Percentiles rank a stretch among this genome's conserved stretches.
Evolutionary conservation across 2,888 invertebrate species (phyloP).

Genomic region (Hydrotaea cyrtoneurina): DNA sequence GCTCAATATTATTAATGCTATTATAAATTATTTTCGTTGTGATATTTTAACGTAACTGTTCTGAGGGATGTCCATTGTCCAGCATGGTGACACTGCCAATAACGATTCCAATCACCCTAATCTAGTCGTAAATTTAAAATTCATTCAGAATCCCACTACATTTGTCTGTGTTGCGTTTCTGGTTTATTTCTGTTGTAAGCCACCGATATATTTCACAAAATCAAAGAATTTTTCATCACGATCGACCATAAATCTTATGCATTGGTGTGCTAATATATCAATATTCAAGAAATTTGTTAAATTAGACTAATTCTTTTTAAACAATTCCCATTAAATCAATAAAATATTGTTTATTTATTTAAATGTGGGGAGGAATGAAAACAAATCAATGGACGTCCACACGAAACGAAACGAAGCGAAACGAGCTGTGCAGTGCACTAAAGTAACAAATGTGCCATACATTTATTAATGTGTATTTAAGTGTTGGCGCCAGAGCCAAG

Average conservation of each 20-base stretch:
- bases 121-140: no score
- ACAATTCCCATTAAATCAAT: slow-evolving; percentile 49
- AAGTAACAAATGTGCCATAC: slow-evolving; percentile 63
- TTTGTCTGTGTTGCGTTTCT: no score
- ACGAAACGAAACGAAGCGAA: background rate
- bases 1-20: no score
- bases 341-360: slow-evolving; percentile 50
- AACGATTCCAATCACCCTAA: no score
- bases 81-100: no score
- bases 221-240: background rate
- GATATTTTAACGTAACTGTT: no score
- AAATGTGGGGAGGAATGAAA: slow-evolving; percentile 15
- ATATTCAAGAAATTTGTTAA: slow-evolving; percentile 63
- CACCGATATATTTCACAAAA: background rate
- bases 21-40: no score
- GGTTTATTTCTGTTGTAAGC: no score
- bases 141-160: no score
- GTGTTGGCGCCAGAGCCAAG: slow-evolving; percentile 68
- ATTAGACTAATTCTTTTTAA: slow-evolving; percentile 45
- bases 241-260: slow-evolving; percentile 20
- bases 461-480: slow-evolving; percentile 67
- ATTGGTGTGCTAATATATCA: slow-evolving; percentile 16
- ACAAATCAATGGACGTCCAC: slow-evolving; percentile 19
- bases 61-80: no score
- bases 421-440: slow-evolving; percentile 1